Evolutionary conservation across 1,140 invertebrate species (phyloP), one percentile per base, ranked within the genome.

Genomic region (Habropoda laboriosa): DNA sequence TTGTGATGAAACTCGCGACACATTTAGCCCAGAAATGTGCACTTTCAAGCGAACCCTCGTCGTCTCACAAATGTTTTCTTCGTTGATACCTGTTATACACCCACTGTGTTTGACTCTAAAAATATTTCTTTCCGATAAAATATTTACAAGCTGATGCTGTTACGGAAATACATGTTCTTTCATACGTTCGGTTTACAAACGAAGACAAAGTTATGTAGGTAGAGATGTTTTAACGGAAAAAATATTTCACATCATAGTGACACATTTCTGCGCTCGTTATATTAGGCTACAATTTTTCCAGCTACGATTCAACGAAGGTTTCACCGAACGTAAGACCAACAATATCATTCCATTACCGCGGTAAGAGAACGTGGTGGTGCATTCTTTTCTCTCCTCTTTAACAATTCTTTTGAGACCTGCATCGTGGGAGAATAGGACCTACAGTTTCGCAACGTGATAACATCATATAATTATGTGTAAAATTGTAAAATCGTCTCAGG

Each of bases 401-500:
- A 58, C n/a, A n/a, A 6, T 47, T 57, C 57, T 70, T 75, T 72
- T 21, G 45, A 72, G 27, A 40, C n/a, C 47, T 42, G 35, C 55
- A 55, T 76, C 53, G 53, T 67, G 61, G 55, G 55, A 67, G n/a
- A 83, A 57, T 76, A 81, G 66, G 71, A 82, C 61, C 80, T 77
- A 86, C 57, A 75, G 66, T 87, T 84, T 84, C n/a, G 72, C 81
- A 58, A 82, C 76, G 85, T 83, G 79, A 83, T 81, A n/a, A 79
- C 79, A 70, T 72, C 42, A 70, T 86, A 86, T 89, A 80, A 89
- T 90, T 90, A 90, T 88, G 87, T 92, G 89, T 92, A 91, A 91
- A 92, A 90, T 90, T 91, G 90, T 91, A 91, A 91, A 90, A 91
- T 91, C 84, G 83, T 88, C 81, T 63, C 80, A 74, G 81, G 87